Evolutionary conservation across 1,140 invertebrate species (phyloP), one percentile per base, ranked within the genome.

Genomic region (Meloidogyne hapla): DNA sequence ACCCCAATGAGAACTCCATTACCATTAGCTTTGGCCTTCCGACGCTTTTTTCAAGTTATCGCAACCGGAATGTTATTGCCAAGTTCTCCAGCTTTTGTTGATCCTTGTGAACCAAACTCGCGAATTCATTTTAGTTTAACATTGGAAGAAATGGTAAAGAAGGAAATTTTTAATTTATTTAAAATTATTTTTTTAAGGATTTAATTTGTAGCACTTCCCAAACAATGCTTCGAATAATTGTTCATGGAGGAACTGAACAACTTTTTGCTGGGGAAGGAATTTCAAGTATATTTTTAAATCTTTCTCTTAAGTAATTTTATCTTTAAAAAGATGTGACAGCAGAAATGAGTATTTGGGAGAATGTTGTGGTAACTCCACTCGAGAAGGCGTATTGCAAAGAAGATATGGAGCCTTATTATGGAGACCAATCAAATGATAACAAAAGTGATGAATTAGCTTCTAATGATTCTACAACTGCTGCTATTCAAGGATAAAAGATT

Each of bases 21-120:
- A 66, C 92, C 95, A 1, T 92, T 98, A 72, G 94, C 95, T 85
- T 90, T 92, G 69, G 95, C 95, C 0, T 94, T 94, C 79, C 91
- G 91, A 78, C 90, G 94, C 80, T 92, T 93, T 63, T 91, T 99
- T 66, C 94, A 98, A 82, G 89, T 99, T 21, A 89, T 98, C 26
- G 91, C 94, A 6, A 93, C 94, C n/a, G 96, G 96, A 4, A 89
- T 98, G 61, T 97, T 98, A 87, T 89, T 98, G 56, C 95, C 95
- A 15, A 95, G 94, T 62, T 96, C 94, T 21, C 93, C 94, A 42
- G 94, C 94, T 42, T 94, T 96, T 79, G 92, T 92, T 0, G 95
- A 97, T 89, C 95, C 94, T 8, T 96, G 94, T 88, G 94, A 97
- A 61, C 93, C 93, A 0, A 92, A 92, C 79, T 92, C 93, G 40